Evolutionary conservation across 2,113 vertebrate species (phyloP), one percentile per base, ranked within the genome.

Genomic region (Apus apus): DNA sequence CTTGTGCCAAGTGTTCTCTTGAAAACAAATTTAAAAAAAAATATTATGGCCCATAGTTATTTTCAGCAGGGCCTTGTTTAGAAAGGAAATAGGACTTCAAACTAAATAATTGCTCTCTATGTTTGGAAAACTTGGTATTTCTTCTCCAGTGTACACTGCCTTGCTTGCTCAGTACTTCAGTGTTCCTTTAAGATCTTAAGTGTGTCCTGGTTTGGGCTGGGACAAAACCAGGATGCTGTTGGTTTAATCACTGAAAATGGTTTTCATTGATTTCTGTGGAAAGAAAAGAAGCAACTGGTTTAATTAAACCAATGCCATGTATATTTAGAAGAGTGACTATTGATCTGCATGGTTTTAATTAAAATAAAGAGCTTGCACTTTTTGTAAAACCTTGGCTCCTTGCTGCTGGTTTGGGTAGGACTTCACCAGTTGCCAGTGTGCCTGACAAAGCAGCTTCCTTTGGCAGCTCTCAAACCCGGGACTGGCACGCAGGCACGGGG

Each of bases 261-360:
- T 87, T 95, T 91, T 68, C 40, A 85, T 85, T 83, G 75, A 93
- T 90, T 88, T 38, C 38, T 70, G 18, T 89, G 72, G 57, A 81
- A 84, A 87, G 66, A 91, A 84, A 83, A 89, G 13, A 70, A 51
- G 32, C 38, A 94, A 73, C 36, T 88, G 38, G 34, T 88, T 97
- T 90, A 70, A 91, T 95, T 90, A 93, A 93, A 43, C 67, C 38
- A 34, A 34, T 67, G 43, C 38, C 56, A 17, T 85, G 38, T 74
- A 17, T 77, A 85, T 79, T 14, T 89, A 40, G 27, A 93, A 40
- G 25, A 95, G 25, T 38, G 56, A 51, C 60, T 88, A 77, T 71
- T 85, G 93, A 89, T 83, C 64, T 89, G 64, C 43, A 48, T 80
- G 46, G 25, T 51, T 87, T 95, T 95, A 93, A 91, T 94, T 93